Percentiles rank a stretch among this genome's conserved stretches.
Conservation (phyloP, 2,888 invertebrate species). For the Keiferia lycopersicella region DNA sequence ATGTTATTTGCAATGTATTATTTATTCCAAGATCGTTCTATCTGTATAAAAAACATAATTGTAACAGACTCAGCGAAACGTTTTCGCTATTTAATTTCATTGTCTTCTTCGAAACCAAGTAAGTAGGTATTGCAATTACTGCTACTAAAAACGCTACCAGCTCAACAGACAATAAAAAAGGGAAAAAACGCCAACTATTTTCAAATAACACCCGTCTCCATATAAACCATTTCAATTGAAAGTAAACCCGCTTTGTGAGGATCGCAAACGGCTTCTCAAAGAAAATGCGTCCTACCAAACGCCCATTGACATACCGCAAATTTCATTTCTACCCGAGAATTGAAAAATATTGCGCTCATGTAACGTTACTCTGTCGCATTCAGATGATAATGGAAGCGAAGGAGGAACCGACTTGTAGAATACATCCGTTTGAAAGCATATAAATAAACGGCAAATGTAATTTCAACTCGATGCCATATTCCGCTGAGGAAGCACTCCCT, state of each 20-base stretch:
- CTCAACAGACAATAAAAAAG: not conserved
- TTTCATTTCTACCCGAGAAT: conserved; percentile 60
- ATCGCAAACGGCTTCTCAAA: conserved; percentile 35
- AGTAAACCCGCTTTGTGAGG: conserved; percentile 12
- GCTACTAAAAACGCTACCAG: not conserved
- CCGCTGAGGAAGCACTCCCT: conserved; percentile 37
- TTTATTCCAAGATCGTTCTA: too few species aligned
- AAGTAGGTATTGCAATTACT: not conserved
- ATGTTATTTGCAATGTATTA: too few species aligned
- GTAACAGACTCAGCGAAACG: too few species aligned
- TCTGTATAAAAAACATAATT: too few species aligned
- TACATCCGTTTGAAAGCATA: conserved; percentile 40
- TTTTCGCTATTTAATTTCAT: too few species aligned
- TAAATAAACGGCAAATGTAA: conserved; percentile 52
- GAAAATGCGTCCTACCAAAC: conserved; percentile 42
- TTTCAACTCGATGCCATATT: conserved; percentile 45
- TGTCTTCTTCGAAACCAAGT: not conserved
- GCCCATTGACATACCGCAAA: conserved; percentile 59
- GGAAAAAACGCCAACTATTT: not conserved
- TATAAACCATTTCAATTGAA: conserved; percentile 20
- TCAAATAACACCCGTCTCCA: conserved; percentile 14
- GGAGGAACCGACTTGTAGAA: conserved; percentile 40
- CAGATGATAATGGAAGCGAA: conserved; percentile 60
- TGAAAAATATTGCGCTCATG: conserved; percentile 64
- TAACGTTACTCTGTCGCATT: conserved; percentile 56